These are phyloP conservation scores for Bombylius major DNA, from an alignment of 2,888 invertebrate species.

Conservation along the genomic window DNA sequence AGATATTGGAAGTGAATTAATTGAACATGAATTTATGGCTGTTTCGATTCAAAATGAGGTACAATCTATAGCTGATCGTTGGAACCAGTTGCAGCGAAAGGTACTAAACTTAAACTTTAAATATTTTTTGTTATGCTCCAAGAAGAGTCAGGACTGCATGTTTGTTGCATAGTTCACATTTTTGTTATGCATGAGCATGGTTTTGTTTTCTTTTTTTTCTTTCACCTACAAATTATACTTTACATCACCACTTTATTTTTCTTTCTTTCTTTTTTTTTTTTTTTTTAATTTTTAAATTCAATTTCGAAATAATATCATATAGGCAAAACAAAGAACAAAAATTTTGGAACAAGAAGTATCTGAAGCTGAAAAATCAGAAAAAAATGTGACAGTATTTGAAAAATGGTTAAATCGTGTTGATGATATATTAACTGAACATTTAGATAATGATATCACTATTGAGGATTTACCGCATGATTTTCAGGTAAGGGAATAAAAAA, in stretches of 20 bases:
- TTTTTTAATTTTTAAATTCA: neutral
- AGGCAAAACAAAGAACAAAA: conserved; percentile 34
- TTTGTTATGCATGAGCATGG: conserved; percentile 5
- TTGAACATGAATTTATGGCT: conserved; percentile 62
- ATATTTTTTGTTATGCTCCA: neutral
- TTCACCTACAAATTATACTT: neutral
- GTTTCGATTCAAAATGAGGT: conserved; percentile 53
- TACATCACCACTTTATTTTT: neutral
- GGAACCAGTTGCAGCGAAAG: conserved; percentile 57
- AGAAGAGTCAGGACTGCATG: neutral
- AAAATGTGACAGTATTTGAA: conserved; percentile 57
- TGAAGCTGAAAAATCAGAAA: conserved; percentile 65
- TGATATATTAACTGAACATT: conserved; percentile 52
- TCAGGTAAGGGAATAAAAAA: conserved; percentile 37
- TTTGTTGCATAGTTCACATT: neutral
- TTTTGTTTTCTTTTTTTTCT: neutral
- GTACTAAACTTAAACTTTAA: conserved; percentile 28
- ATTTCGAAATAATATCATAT: neutral
- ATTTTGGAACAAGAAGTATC: conserved; percentile 57
- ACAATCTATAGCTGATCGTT: conserved; percentile 47
- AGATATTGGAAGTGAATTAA: conserved; percentile 59
- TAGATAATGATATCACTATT: conserved; percentile 64
- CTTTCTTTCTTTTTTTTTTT: neutral
- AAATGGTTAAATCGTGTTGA: conserved; percentile 58
- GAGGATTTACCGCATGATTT: conserved; percentile 68